A percentile compares a stretch with the other conserved stretches of the same genome.
Evolutionary conservation across 1,140 invertebrate genomes (phyloP).

Genomic region (Camponotus pennsylvanicus): DNA sequence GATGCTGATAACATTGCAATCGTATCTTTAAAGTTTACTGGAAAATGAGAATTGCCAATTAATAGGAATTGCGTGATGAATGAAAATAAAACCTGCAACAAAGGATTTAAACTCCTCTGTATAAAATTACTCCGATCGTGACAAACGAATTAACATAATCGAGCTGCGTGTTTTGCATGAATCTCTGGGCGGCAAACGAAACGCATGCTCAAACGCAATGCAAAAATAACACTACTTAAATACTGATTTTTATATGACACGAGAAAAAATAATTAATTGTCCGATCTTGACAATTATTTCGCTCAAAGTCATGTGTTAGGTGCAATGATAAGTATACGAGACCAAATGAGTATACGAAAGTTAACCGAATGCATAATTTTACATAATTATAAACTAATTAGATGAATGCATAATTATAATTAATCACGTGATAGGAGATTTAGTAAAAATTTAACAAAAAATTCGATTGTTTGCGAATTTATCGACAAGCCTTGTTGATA

Average conservation of each 20-base stretch:
- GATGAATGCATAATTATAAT: slow-evolving; percentile 28
- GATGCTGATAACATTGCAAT: slow-evolving; percentile 24
- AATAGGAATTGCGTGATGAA: slow-evolving; percentile 6
- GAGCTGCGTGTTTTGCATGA: neutral
- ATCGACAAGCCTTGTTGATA: neutral
- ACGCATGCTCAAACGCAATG: neutral
- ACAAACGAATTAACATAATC: slow-evolving; percentile 11
- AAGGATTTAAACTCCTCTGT: neutral
- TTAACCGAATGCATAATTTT: slow-evolving; percentile 5
- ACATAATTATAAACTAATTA: neutral
- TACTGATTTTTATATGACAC: slow-evolving; percentile 6
- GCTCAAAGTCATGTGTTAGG: slow-evolving; percentile 12
- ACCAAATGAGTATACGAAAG: slow-evolving; percentile 40
- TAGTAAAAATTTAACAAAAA: neutral
- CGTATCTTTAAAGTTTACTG: neutral
- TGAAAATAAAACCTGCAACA: neutral
- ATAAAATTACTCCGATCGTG: slow-evolving; percentile 15
- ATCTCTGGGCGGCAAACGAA: neutral
- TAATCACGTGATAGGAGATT: neutral
- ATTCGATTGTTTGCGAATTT: slow-evolving; percentile 32
- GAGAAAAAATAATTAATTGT: slow-evolving; percentile 4
- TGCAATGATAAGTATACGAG: slow-evolving; percentile 37
- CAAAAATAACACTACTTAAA: neutral
- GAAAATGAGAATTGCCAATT: slow-evolving; percentile 2
- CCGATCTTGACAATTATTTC: neutral